These are phyloP conservation scores for Conger conger DNA, from an alignment of 2,113 vertebrate genomes.

Conservation along the genomic window DNA sequence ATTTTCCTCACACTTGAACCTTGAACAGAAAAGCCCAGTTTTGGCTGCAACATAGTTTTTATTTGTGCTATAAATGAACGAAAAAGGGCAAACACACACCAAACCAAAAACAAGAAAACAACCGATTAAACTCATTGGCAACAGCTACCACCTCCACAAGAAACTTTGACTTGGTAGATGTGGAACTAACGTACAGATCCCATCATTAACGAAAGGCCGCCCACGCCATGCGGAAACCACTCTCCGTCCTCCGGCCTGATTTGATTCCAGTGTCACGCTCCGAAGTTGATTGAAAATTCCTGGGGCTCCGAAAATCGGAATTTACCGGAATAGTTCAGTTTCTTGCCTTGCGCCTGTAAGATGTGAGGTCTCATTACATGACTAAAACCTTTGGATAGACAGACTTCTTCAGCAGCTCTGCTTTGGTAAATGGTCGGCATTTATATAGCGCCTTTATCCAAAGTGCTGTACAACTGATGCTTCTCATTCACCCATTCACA, in stretches of 20 bases:
- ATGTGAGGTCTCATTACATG: no score
- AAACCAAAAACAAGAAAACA: neutral
- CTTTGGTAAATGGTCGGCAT: no score
- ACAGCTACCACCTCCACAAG: conserved; percentile 20
- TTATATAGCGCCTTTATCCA: no score
- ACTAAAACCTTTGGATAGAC: no score
- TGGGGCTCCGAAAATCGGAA: neutral
- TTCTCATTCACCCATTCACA: no score
- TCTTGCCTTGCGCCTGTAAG: no score
- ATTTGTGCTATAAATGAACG: conserved; percentile 1
- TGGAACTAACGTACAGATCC: conserved; percentile 40
- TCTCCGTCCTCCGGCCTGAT: no score
- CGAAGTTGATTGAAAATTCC: neutral
- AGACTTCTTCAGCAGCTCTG: no score
- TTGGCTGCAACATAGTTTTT: conserved; percentile 35
- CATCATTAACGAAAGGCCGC: conserved; percentile 25
- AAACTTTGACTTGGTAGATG: conserved; percentile 28
- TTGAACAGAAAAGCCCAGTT: conserved; percentile 52
- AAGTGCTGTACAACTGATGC: no score
- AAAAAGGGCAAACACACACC: neutral
- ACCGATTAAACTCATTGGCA: conserved; percentile 34
- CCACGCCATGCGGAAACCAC: conserved; percentile 19
- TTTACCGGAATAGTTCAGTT: neutral
- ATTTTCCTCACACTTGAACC: conserved; percentile 48
- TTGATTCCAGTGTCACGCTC: neutral